Conservation (phyloP, 1,140 invertebrate species). For the Drosophila bocki region DNA sequence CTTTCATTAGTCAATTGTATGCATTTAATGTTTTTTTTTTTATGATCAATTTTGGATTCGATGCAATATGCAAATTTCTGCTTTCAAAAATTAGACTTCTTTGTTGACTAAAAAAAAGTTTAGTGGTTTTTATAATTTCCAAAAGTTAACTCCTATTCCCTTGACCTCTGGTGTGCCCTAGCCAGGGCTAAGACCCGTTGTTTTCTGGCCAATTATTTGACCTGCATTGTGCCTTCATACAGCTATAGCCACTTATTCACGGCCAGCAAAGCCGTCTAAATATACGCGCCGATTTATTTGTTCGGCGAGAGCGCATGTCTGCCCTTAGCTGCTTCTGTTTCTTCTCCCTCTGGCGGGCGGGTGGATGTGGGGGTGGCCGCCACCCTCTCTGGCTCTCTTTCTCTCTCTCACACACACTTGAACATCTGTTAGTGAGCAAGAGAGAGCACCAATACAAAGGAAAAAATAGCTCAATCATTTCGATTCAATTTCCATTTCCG, state of each 20-base stretch:
- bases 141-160: not conserved
- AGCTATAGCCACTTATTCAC: slow-evolving; percentile 21
- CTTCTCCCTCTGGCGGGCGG: slow-evolving; percentile 6
- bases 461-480: slow-evolving; percentile 34
- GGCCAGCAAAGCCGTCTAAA: slow-evolving; percentile 42
- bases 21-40: too few relatives aligned
- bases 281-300: slow-evolving; percentile 29
- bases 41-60: too few relatives aligned
- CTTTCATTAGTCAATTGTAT: too few relatives aligned
- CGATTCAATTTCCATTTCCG: slow-evolving; percentile 7
- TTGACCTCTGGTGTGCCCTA: not conserved
- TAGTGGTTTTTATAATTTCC: not conserved
- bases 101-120: not conserved
- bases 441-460: slow-evolving; percentile 1
- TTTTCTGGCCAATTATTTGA: not conserved
- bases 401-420: not conserved
- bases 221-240: slow-evolving; percentile 1
- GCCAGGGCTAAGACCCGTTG: not conserved
- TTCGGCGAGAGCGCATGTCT: slow-evolving; percentile 41
- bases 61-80: too few relatives aligned
- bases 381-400: not conserved
- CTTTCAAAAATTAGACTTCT: too few relatives aligned
- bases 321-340: slow-evolving; percentile 40
- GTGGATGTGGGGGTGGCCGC: slow-evolving; percentile 7
- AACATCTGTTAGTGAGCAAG: not conserved